phyloP scores from a whole-genome alignment of 2,888 invertebrate species.

The Ophion slaviceki region DNA sequence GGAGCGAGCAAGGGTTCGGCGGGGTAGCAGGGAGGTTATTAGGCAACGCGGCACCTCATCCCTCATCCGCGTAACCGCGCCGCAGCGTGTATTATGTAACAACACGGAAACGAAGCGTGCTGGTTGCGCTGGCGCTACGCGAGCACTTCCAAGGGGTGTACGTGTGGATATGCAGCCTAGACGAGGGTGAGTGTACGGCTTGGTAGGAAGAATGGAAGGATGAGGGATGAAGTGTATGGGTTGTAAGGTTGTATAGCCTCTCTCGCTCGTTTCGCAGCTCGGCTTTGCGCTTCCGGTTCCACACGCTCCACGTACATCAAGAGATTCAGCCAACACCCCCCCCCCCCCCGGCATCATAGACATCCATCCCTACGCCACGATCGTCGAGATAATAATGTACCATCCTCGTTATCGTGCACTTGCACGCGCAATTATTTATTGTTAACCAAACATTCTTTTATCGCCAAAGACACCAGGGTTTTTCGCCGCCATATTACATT shows the following conservation, averaged over 20 bases:
- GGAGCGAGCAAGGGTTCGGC: conserved; percentile 69
- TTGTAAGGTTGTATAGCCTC: conserved; percentile 7
- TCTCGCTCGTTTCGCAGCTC: conserved; percentile 23
- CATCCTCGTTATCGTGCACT: conserved; percentile 20
- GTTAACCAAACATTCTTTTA: conserved; percentile 24
- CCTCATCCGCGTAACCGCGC: conserved; percentile 82
- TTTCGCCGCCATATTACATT: conserved; percentile 9
- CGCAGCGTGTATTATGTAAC: conserved; percentile 83
- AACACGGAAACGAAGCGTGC: conserved; percentile 82
- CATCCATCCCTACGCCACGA: conserved; percentile 4
- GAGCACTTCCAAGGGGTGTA: conserved; percentile 60
- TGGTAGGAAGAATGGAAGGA: conserved; percentile 21
- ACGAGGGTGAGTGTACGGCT: conserved; percentile 48
- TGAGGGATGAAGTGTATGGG: conserved; percentile 39
- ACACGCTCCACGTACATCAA: not conserved
- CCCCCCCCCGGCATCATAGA: conserved; percentile 10
- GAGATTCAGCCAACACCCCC: conserved; percentile 21
- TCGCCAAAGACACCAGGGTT: conserved; percentile 18
- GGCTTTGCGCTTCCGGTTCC: conserved; percentile 51
- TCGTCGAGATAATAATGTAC: conserved; percentile 11
- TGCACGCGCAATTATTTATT: conserved; percentile 15
- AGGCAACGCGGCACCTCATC: conserved; percentile 83
- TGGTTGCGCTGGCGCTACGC: conserved; percentile 66
- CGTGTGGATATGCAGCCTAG: conserved; percentile 66
- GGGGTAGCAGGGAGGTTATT: conserved; percentile 80